Evolutionary conservation across 2,113 vertebrate species (phyloP).

Genomic region (Neodon shergylaensis): DNA sequence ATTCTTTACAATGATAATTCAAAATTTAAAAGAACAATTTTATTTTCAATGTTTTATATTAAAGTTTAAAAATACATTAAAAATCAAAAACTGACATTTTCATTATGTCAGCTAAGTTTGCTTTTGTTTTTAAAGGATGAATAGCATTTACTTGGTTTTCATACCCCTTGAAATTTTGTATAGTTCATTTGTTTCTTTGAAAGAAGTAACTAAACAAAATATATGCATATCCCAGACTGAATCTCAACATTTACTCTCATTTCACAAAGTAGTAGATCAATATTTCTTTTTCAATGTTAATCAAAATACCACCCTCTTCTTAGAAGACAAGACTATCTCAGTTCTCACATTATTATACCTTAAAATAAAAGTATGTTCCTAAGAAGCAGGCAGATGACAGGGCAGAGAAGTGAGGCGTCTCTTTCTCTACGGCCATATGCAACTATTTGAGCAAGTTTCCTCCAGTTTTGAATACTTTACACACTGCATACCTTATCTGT

Average conservation of each 20-base stretch:
- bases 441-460: not conserved
- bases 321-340: not conserved
- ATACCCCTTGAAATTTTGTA: not conserved
- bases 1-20: not conserved
- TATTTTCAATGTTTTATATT: not conserved
- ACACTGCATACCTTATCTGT: constrained; percentile 43
- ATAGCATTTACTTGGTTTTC: not conserved
- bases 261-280: not conserved
- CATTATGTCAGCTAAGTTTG: not conserved
- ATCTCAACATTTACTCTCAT: not conserved
- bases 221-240: not conserved
- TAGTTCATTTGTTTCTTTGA: not conserved
- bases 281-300: not conserved
- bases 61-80: not conserved
- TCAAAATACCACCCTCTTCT: not conserved
- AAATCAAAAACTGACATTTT: not conserved
- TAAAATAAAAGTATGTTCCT: not conserved
- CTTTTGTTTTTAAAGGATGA: not conserved
- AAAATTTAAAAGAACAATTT: not conserved
- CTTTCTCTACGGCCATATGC: not conserved
- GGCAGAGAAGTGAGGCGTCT: not conserved
- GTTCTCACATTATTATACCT: not conserved
- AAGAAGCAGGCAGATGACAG: not conserved
- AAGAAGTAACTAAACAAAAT: not conserved
- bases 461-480: constrained; percentile 31